A percentile compares a stretch with the other conserved stretches of the same genome.
Conservation (phyloP, 2,113 vertebrate species). For the Noturus placidus region DNA sequence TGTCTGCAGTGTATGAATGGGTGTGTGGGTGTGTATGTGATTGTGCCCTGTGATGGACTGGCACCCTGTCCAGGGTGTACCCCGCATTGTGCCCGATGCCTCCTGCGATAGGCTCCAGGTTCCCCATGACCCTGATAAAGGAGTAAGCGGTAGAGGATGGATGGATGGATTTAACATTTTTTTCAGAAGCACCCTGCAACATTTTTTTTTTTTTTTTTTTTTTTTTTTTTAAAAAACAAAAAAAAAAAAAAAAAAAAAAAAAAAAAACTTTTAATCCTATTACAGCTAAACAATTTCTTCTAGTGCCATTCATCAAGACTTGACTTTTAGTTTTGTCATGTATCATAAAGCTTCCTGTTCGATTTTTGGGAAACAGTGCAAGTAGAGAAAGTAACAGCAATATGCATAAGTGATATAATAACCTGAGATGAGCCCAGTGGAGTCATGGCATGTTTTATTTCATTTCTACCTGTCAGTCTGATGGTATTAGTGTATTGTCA, state of each 20-base stretch:
- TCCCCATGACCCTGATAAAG: too few relatives aligned
- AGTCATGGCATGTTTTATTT: slow-evolving; percentile 19
- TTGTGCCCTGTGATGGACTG: too few relatives aligned
- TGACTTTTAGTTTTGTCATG: neutral
- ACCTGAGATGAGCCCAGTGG: slow-evolving; percentile 5
- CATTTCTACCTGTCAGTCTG: slow-evolving; percentile 16
- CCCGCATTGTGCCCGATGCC: too few relatives aligned
- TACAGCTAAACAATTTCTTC: neutral
- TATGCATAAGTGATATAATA: neutral
- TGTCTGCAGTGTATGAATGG: too few relatives aligned
- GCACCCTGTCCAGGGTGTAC: too few relatives aligned
- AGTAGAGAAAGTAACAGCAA: neutral
- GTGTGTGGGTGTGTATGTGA: too few relatives aligned
- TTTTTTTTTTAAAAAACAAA: too few relatives aligned
- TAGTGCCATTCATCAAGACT: slow-evolving; percentile 10
- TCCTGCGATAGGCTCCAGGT: too few relatives aligned
- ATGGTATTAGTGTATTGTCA: slow-evolving; percentile 23
- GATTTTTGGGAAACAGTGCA: neutral
- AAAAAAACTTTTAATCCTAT: neutral
- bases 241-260: too few relatives aligned
- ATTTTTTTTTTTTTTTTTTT: neutral
- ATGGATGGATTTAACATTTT: neutral
- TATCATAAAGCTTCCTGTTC: neutral
- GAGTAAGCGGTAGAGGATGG: too few relatives aligned
- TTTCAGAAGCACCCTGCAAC: neutral